Base-by-base conservation (phyloP, 2,113 vertebrate genomes). In the Dinomys branickii region DNA sequence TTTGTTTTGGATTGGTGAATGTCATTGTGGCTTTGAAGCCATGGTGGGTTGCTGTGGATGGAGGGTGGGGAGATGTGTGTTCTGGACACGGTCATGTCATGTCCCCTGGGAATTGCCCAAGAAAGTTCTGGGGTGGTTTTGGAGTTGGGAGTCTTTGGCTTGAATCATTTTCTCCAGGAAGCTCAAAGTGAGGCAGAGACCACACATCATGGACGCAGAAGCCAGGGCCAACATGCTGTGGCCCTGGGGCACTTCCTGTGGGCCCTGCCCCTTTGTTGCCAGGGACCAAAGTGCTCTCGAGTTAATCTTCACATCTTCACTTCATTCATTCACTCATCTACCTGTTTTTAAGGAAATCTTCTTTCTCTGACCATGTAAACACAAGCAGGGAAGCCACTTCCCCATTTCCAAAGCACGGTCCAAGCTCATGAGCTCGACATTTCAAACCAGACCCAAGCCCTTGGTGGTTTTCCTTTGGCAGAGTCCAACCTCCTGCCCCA, bases 1-100 rank as follows among this genome's bases (percentile, higher is more conserved):
- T 97, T 97, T 97, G 92, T 94, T 92, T 97, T 95, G 97, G 95
- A 84, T n/a, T 7, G 78, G 95, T 44, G 65, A 92, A 75, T 56
- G 88, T 41, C 93, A 77, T 26, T 95, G 92, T 95, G 96, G 97
- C 94, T 97, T 93, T 38, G 19, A 11, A 41, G 71, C 83, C 63
- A 92, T 54, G 94, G 89, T 65, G 84, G 96, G 69, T 85, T 95
- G 52, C 16, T 90, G 71, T 84, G 82, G 88, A 80, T 4, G 14
- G 85, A 95, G 95, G 80, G 85, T 44, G 87, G 93, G 47, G 86
- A 91, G 67, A 81, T 85, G 8, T 4, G 8, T 88, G 71, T 90
- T 94, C 95, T 84, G 92, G 85, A 82, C 67, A 30, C 14, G 59
- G 93, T 56, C 69, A 28, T 90, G 67, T 81, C 54, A 28, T 71